Evolutionary conservation across 2,888 invertebrate genomes (phyloP).

Genomic region (Trissoscelio sp.): DNA sequence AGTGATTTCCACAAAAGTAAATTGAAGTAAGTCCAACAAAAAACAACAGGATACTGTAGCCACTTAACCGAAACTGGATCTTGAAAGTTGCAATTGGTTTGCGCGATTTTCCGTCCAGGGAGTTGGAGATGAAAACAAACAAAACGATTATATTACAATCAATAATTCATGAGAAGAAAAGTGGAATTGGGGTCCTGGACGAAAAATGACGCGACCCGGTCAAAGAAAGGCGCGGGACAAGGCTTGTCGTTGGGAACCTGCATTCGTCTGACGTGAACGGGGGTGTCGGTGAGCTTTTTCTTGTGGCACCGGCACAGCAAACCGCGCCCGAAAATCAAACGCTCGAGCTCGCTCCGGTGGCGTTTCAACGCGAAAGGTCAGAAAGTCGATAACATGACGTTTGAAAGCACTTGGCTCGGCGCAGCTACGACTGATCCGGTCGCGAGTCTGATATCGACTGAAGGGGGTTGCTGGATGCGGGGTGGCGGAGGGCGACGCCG

Average conservation of each 20-base stretch:
- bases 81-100: background rate
- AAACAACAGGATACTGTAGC: background rate
- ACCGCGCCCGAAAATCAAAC: background rate
- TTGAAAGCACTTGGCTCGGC: background rate
- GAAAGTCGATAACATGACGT: conserved; percentile 32
- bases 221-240: background rate
- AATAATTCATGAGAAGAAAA: conserved; percentile 9
- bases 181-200: background rate
- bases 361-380: conserved; percentile 11
- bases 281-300: conserved; percentile 8
- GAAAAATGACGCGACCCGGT: conserved; percentile 20
- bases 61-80: background rate
- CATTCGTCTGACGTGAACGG: conserved; percentile 75
- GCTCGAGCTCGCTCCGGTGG: conserved; percentile 8
- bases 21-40: too few species aligned
- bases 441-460: conserved; percentile 74
- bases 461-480: conserved; percentile 75
- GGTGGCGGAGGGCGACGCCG: conserved; percentile 70
- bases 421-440: conserved; percentile 12
- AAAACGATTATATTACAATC: conserved; percentile 3
- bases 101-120: background rate
- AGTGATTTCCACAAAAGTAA: too few species aligned
- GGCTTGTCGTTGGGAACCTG: conserved; percentile 2
- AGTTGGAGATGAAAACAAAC: background rate
- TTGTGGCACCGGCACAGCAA: background rate